Conservation (phyloP, 1,140 invertebrate species). For the Sinella curviseta region DNA sequence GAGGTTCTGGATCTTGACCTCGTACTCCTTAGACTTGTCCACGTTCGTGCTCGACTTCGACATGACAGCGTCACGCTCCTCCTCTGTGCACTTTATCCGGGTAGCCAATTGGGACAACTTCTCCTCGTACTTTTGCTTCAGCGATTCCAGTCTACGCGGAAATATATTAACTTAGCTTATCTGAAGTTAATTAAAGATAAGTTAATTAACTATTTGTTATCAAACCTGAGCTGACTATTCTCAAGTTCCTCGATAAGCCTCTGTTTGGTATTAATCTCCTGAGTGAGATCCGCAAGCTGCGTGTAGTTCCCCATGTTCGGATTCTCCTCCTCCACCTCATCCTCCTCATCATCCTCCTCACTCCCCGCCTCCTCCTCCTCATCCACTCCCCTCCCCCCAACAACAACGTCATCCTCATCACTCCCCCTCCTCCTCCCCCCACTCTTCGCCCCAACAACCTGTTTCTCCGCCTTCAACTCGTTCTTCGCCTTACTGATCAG, state of each 20-base stretch:
- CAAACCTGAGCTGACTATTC: slow-evolving; percentile 71
- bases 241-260: slow-evolving; percentile 92
- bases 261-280: slow-evolving; percentile 88
- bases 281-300: slow-evolving; percentile 71
- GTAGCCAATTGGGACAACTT: slow-evolving; percentile 85
- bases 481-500: slow-evolving; percentile 68
- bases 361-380: slow-evolving; percentile 52
- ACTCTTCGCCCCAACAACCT: slow-evolving; percentile 51
- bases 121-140: slow-evolving; percentile 76
- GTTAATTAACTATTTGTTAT: no score
- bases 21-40: slow-evolving; percentile 67
- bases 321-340: slow-evolving; percentile 24
- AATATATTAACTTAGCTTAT: no score
- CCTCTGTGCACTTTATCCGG: slow-evolving; percentile 84
- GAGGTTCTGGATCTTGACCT: slow-evolving; percentile 78
- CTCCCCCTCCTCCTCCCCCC: slow-evolving; percentile 56
- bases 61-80: slow-evolving; percentile 91
- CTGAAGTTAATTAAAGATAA: no score
- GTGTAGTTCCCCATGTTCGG: slow-evolving; percentile 18
- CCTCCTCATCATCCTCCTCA: slow-evolving; percentile 48
- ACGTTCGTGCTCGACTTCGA: not conserved
- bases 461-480: slow-evolving; percentile 64
- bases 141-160: not conserved
- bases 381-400: slow-evolving; percentile 50
- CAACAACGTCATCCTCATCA: slow-evolving; percentile 53